Percentiles rank a stretch among this genome's conserved stretches.
These are phyloP conservation scores for Macropis europaea DNA, from an alignment of 2,888 invertebrate species.

Conservation along the genomic window DNA sequence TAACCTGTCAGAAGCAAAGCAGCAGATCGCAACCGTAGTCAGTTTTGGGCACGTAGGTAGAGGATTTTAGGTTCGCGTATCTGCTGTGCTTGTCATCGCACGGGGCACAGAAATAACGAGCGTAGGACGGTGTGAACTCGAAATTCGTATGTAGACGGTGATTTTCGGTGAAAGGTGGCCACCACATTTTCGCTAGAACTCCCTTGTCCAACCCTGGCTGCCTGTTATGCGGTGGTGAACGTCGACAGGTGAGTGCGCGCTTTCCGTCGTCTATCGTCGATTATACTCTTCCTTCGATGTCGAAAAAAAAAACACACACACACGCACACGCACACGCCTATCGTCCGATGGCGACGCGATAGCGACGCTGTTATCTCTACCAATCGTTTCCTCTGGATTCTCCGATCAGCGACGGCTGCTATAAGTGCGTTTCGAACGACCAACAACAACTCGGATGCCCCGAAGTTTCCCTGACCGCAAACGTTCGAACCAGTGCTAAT, in stretches of 20 bases:
- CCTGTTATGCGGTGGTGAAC: constrained; percentile 76
- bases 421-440: no score
- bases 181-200: constrained; percentile 50
- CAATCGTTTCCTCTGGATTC: constrained; percentile 21
- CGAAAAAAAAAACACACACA: constrained; percentile 33
- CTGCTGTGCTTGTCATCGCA: constrained; percentile 39
- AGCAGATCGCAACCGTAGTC: constrained; percentile 52
- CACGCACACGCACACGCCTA: no score
- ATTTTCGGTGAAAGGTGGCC: constrained; percentile 45
- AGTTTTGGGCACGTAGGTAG: constrained; percentile 46
- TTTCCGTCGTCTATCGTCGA: constrained; percentile 41
- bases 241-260: constrained; percentile 64
- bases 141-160: constrained; percentile 47
- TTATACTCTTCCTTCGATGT: constrained; percentile 27
- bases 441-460: no score
- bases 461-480: constrained; percentile 40
- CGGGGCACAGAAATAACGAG: constrained; percentile 33
- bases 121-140: constrained; percentile 36
- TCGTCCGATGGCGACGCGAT: constrained; percentile 27
- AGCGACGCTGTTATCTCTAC: constrained; percentile 30
- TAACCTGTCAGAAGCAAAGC: constrained; percentile 70
- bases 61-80: constrained; percentile 40
- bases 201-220: constrained; percentile 53
- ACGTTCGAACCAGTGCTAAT: constrained; percentile 32
- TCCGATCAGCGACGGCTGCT: constrained; percentile 28